Evolutionary conservation across 2,113 vertebrate genomes (phyloP), one percentile per base, ranked within the genome.

Genomic region (Pseudorasbora parva): DNA sequence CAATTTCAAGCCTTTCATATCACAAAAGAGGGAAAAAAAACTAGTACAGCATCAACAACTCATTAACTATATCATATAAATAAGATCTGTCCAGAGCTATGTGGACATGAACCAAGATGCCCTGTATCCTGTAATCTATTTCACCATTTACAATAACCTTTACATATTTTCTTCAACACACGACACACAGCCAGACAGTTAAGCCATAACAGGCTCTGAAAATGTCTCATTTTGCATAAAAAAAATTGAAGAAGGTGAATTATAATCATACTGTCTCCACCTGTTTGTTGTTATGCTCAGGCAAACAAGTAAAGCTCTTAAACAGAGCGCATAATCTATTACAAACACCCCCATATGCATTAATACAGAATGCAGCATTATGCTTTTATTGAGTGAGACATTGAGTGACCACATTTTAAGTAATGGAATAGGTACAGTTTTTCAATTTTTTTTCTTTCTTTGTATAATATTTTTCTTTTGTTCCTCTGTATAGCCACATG

Each of bases 361-460:
- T 37, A 37, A 68, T 21, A 68, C 30, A 68, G 17, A 68, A 68
- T 68, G 17, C 10, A 5, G 43, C 6, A 8, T 73, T 73, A 23
- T 27, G 12, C 2, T 15, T 15, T 49, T 54, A 54, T 49, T 73
- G 43, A 25, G 43, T 17, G 12, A 45, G 43, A 47, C 69, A 72
- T 71, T 71, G 19, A 43, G 37, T 23, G n/a, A 45, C 45, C 71
- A 51, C 51, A 15, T 73, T 73, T n/a, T n/a, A 69, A n/a, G 33
- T 12, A 49, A 17, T 4, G 23, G 15, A 49, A 49, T 15, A 49
- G 12, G 43, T 47, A 47, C n/a, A 4, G 1, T 27, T 25, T 27
- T 49, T 73, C 7, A 27, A 4, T 49, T 73, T 23, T 15, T 47
- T 8, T 5, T 51, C 2, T 2, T 10, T 74, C 23, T 5, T 74